Conservation (phyloP, 2,888 invertebrate species). For the Drosophila engyochracea region DNA sequence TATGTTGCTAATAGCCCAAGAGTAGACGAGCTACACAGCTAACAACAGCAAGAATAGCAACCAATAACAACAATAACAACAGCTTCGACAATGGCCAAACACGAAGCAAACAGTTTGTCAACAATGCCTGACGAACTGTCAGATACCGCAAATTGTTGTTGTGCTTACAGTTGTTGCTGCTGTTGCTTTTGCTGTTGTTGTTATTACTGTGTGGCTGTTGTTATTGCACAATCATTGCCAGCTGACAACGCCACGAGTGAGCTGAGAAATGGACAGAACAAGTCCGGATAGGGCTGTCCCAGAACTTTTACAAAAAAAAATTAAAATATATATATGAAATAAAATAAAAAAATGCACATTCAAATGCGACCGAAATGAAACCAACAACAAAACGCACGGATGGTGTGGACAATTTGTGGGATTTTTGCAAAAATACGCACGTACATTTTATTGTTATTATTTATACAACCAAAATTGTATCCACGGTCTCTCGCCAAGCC, state of each 20-base stretch:
- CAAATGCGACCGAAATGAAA: slow-evolving; percentile 24
- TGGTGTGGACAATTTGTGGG: slow-evolving; percentile 62
- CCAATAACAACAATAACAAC: slow-evolving; percentile 27
- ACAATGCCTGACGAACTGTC: slow-evolving; percentile 73
- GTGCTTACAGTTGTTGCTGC: slow-evolving; percentile 4
- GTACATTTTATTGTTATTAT: slow-evolving; percentile 73
- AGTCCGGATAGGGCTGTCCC: background rate
- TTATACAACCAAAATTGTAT: slow-evolving; percentile 53
- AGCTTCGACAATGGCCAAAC: slow-evolving; percentile 28
- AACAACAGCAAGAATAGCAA: slow-evolving; percentile 14
- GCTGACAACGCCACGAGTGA: slow-evolving; percentile 36
- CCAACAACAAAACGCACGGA: slow-evolving; percentile 32
- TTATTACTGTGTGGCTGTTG: slow-evolving; percentile 23
- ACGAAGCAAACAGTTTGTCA: slow-evolving; percentile 59
- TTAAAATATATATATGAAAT: background rate
- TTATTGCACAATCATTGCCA: slow-evolving; percentile 51
- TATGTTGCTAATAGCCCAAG: slow-evolving; percentile 30
- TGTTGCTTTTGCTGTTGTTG: background rate
- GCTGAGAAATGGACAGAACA: slow-evolving; percentile 3
- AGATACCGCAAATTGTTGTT: slow-evolving; percentile 60
- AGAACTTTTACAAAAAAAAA: slow-evolving; percentile 12
- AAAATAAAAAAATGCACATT: slow-evolving; percentile 1
- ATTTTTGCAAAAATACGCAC: slow-evolving; percentile 56
- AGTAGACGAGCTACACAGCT: slow-evolving; percentile 17
- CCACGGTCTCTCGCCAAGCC: slow-evolving; percentile 29